These are phyloP conservation scores for Linnaemya tessellans DNA, from an alignment of 2,888 invertebrate genomes.

Conservation along the genomic window DNA sequence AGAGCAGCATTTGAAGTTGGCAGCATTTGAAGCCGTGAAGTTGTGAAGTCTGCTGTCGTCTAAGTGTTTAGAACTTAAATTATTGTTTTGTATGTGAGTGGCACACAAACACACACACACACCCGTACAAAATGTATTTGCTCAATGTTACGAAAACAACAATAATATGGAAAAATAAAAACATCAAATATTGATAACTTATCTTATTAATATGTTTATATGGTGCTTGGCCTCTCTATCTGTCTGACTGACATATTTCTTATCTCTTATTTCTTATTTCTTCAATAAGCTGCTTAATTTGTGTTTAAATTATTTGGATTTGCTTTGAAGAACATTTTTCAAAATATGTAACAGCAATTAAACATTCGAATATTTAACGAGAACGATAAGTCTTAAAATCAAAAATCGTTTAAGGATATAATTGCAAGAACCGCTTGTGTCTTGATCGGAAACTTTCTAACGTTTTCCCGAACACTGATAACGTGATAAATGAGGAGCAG, in stretches of 20 bases:
- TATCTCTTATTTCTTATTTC: not conserved
- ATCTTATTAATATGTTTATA: not conserved
- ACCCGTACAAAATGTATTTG: no score
- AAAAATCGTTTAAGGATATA: slow-evolving; percentile 12
- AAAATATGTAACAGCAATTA: not conserved
- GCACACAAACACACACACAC: not conserved
- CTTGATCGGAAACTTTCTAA: not conserved
- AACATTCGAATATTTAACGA: slow-evolving; percentile 5
- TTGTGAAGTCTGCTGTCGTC: no score
- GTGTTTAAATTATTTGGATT: not conserved
- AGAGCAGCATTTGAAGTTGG: no score
- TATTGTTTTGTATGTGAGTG: not conserved
- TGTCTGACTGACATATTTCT: not conserved
- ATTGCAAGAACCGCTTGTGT: no score
- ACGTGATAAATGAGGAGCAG: no score
- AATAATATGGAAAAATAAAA: slow-evolving; percentile 6
- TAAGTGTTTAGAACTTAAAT: no score
- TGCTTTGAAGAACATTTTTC: not conserved
- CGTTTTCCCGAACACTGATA: slow-evolving; percentile 35
- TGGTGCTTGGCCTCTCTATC: not conserved
- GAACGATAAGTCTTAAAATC: not conserved
- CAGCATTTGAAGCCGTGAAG: no score
- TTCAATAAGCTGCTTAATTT: not conserved
- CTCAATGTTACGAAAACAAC: not conserved
- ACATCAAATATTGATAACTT: slow-evolving; percentile 52